These are phyloP conservation scores for Yponomeuta evonymella DNA, from an alignment of 2,888 invertebrate genomes.

Conservation along the genomic window DNA sequence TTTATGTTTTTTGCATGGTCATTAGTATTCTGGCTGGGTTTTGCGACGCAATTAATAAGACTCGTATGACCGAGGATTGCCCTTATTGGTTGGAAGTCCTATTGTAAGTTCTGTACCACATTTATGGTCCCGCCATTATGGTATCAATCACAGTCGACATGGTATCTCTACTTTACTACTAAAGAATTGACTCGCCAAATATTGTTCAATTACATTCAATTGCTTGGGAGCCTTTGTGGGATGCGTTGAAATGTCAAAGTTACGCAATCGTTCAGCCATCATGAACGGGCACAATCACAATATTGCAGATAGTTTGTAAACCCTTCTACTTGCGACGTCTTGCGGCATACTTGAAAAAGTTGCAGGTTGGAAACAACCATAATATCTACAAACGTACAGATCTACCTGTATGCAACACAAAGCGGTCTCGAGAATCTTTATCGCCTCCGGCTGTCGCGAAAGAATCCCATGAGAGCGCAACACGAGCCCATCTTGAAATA, in stretches of 20 bases:
- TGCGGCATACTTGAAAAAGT: not conserved
- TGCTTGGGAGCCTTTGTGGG: constrained; percentile 5
- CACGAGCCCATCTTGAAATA: constrained; percentile 29
- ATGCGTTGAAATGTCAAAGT: constrained; percentile 14
- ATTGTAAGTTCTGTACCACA: too few relatives aligned
- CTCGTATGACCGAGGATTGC: not conserved
- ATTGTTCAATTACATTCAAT: not conserved
- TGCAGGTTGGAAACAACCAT: not conserved
- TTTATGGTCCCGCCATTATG: too few relatives aligned
- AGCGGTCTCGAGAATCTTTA: constrained; percentile 1
- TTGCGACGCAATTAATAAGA: not conserved
- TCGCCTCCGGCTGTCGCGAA: constrained; percentile 24
- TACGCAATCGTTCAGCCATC: constrained; percentile 8
- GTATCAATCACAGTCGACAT: not conserved
- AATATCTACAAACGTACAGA: not conserved
- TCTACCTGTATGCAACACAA: not conserved
- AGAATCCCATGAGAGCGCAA: constrained; percentile 35
- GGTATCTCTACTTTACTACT: too few relatives aligned
- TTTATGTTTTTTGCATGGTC: not conserved
- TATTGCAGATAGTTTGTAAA: not conserved
- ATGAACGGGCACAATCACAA: not conserved
- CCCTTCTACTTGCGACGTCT: not conserved
- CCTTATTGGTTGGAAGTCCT: not conserved
- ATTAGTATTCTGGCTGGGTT: not conserved
- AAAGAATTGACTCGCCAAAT: too few relatives aligned